Evolutionary conservation across 2,113 vertebrate genomes (phyloP).

Genomic region (Machaerirhynchus nigripectus): DNA sequence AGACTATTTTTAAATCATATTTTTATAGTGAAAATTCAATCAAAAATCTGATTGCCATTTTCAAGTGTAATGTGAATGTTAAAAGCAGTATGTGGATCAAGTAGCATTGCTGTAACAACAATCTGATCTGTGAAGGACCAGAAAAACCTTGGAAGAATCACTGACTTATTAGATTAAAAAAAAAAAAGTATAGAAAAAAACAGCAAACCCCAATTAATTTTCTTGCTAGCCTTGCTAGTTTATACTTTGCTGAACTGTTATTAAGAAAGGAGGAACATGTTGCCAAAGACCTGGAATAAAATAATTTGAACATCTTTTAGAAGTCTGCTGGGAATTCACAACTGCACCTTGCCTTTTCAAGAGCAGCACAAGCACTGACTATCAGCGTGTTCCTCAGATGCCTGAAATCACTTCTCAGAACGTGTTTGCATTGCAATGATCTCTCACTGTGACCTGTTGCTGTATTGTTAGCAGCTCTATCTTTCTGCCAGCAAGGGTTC

Average conservation of each 20-base stretch:
- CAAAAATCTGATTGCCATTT: background rate
- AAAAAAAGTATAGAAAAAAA: background rate
- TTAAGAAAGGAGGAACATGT: background rate
- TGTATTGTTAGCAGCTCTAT: background rate
- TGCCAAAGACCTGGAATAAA: background rate
- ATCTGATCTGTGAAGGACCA: background rate
- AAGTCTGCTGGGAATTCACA: background rate
- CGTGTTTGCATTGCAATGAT: background rate
- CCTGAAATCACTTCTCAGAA: background rate
- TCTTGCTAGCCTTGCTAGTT: background rate
- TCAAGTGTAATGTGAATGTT: background rate
- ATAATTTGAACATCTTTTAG: background rate
- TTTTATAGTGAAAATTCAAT: background rate
- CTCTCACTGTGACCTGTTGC: background rate
- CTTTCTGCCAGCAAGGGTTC: background rate
- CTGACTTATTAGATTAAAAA: background rate
- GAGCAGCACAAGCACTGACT: rapidly evolving
- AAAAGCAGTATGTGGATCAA: background rate
- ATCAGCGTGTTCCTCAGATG: rapidly evolving
- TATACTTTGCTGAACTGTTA: background rate
- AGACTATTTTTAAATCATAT: background rate
- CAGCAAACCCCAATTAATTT: background rate
- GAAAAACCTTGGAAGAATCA: background rate
- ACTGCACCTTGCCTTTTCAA: background rate
- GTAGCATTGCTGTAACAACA: background rate